Base-by-base conservation (phyloP, 2,797 vertebrate species). In the Labeo calbasu region DNA sequence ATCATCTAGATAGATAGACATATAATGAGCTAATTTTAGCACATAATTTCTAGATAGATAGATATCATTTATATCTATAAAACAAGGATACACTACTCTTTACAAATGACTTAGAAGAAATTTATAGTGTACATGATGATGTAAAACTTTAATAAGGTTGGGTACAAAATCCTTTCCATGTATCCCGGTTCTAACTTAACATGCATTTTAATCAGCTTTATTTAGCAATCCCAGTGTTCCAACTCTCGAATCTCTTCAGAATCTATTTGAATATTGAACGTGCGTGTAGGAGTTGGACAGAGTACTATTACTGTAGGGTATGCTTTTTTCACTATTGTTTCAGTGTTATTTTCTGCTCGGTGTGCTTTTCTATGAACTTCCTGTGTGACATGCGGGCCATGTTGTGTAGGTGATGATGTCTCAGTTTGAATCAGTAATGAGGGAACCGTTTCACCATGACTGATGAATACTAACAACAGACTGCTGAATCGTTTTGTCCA, bases 261-360 rank as follows among this genome's bases (percentile, higher is more conserved):
- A 78, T 69, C 81, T 90, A 92, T 91, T 91, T 93, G 91, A 89
- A 93, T 93, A 92, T 92, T 93, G 93, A 88, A 93, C 0, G 17
- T 61, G 70, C 79, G 84, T 91, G 88, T 91, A 86, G 87, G 87
- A 91, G 87, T 83, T 86, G 79, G 55, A 43, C 70, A 79, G 28
- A 19, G 71, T 65, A 50, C 87, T 86, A 85, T 89, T 78, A 48
- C 78, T 82, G 87, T 88, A 90, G 84, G 90, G 88, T 92, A 91
- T 91, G 88, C 88, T 89, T 91, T 89, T 91, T 91, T 90, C 80
- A 57, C 43, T 76, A 84, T 92, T 90, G 91, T 93, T 93, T 92
- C 89, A 87, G 89, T 91, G 91, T 91, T 87, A 89, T 80, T 86
- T 82, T 89, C 72, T 78, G 71, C 70, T 85, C 88, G 90, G 92